Base-by-base conservation (phyloP, 2,113 vertebrate genomes). In the Delphinapterus leucas region DNA sequence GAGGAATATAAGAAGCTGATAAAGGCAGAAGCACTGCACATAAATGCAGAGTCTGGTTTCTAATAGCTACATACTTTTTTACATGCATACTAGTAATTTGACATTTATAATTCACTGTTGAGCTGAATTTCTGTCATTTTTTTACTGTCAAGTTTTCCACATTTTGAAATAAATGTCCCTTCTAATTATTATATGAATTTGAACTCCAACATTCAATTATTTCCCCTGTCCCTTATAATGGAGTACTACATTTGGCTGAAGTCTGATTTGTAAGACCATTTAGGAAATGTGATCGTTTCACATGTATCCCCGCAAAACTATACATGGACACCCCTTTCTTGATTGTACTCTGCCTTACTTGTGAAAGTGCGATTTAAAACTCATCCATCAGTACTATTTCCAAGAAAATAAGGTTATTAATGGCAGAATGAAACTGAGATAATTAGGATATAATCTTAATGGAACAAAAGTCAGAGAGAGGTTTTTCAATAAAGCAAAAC, bases 31-130 rank as follows among this genome's bases (percentile, higher is more conserved):
- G 71, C 88, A 76, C 96, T 93, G 97, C 93, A 82, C 93, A 82
- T 70, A 96, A 98, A 98, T 97, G 95, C 73, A 80, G 96, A 98
- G 77, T 97, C 97, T 97, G 97, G 87, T 97, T 98, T 97, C 97
- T 98, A 98, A 98, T 97, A 98, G 98, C 97, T 98, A 98, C 98
- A 98, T 96, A 97, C 97, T 97, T 98, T 98, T 98, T 98, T 97
- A 98, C 96, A 98, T 98, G 97, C 98, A 97, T 98, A 97, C 97
- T 96, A 97, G 98, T 98, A 98, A 98, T 98, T 98, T 99, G 98
- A 98, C 98, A 99, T 99, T 99, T 98, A 98, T 98, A 99, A 98
- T 98, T 98, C 97, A 98, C 98, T 11, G 89, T 97, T 90, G 97
- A 94, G 97, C 95, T 96, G 98, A 97, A 95, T 98, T 98, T 98